Conservation (phyloP, 2,113 vertebrate genomes). For the Lepisosteus oculatus region DNA sequence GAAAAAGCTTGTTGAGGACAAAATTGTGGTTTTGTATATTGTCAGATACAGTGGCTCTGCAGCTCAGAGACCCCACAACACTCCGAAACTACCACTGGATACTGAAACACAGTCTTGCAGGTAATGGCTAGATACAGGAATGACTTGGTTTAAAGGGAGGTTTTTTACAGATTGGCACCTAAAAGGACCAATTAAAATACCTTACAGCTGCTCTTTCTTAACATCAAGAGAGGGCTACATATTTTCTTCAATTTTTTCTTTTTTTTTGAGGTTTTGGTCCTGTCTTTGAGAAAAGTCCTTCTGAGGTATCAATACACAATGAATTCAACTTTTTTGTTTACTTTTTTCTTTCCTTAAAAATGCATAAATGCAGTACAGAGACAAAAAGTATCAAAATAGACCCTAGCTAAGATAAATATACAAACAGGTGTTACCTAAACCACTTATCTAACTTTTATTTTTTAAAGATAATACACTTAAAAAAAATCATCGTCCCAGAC, state of each 20-base stretch:
- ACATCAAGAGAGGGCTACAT: slow-evolving; percentile 75
- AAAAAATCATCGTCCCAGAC: slow-evolving; percentile 69
- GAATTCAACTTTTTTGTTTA: slow-evolving; percentile 67
- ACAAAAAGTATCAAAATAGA: slow-evolving; percentile 83
- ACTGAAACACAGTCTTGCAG: slow-evolving; percentile 55
- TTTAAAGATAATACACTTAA: slow-evolving; percentile 70
- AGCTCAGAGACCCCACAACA: slow-evolving; percentile 1
- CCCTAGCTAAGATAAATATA: slow-evolving; percentile 85
- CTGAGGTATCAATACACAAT: slow-evolving; percentile 76
- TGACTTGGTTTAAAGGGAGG: slow-evolving; percentile 59
- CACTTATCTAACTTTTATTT: slow-evolving; percentile 70
- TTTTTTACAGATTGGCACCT: slow-evolving; percentile 67
- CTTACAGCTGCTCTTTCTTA: slow-evolving; percentile 58
- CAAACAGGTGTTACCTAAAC: slow-evolving; percentile 80
- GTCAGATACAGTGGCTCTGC: background rate
- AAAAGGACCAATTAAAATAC: slow-evolving; percentile 60
- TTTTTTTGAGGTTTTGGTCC: slow-evolving; percentile 74
- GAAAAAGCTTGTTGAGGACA: no score
- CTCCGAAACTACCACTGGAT: slow-evolving; percentile 27
- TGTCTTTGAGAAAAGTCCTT: slow-evolving; percentile 74
- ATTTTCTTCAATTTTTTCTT: slow-evolving; percentile 50
- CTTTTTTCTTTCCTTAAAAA: slow-evolving; percentile 77
- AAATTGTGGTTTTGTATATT: no score
- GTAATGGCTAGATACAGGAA: slow-evolving; percentile 60
- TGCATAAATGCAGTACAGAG: slow-evolving; percentile 78